A percentile compares a stretch with the other conserved stretches of the same genome.
Evolutionary conservation across 37 sponge, comb jelly and placozoan genomes (phyloP).

Genomic region (Dysidea cf. avara): DNA sequence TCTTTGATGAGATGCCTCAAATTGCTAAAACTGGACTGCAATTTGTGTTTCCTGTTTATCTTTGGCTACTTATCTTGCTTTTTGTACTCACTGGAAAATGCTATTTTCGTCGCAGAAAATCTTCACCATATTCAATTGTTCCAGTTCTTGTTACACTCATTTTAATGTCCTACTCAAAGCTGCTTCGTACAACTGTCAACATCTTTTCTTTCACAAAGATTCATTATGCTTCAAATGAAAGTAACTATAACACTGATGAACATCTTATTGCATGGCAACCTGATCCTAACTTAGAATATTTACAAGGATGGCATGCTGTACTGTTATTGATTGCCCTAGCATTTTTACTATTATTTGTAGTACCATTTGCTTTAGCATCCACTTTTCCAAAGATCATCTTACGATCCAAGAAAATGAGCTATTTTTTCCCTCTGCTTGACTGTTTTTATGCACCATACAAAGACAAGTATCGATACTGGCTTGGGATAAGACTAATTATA

Average conservation of each 20-base stretch:
- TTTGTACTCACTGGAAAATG: too few species aligned
- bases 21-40: too few species aligned
- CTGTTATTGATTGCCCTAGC: conserved; percentile 20
- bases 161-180: too few species aligned
- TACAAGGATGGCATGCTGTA: neutral
- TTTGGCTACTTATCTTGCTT: too few species aligned
- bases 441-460: conserved; percentile 39
- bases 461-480: conserved; percentile 44
- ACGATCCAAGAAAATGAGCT: neutral
- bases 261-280: conserved; percentile 17
- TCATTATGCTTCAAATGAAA: too few species aligned
- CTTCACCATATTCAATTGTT: too few species aligned
- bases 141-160: too few species aligned
- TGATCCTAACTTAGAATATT: conserved; percentile 25
- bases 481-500: conserved; percentile 24
- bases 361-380: conserved; percentile 11
- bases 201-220: too few species aligned
- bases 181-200: too few species aligned
- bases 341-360: conserved; percentile 7
- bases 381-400: conserved; percentile 14
- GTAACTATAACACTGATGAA: neutral
- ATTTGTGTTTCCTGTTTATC: too few species aligned
- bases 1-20: too few species aligned
- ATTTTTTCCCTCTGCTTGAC: conserved; percentile 33
- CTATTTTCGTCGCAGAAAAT: too few species aligned